Evolutionary conservation across 2,888 invertebrate species (phyloP).

Genomic region (Merodon equestris): DNA sequence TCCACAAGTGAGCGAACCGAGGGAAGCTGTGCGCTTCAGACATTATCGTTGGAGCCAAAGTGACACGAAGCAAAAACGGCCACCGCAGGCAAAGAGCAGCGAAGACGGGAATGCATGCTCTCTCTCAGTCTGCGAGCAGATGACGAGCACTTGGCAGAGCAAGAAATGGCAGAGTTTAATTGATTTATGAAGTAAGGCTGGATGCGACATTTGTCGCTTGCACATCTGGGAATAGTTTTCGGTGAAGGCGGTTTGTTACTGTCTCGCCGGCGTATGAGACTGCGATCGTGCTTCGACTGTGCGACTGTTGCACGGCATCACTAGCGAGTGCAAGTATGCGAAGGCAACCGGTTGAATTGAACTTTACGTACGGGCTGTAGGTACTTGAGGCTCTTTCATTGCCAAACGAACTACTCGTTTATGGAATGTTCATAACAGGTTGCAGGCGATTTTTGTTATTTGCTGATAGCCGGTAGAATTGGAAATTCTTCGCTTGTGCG

Average conservation of each 20-base stretch:
- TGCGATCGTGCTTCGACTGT: slow-evolving; percentile 1
- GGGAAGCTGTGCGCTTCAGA: slow-evolving; percentile 34
- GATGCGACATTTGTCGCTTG: slow-evolving; percentile 67
- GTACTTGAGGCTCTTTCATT: slow-evolving; percentile 45
- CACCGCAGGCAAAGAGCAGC: no score
- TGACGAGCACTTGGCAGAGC: slow-evolving; percentile 60
- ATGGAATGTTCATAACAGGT: slow-evolving; percentile 69
- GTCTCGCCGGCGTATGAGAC: background rate
- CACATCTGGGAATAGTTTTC: slow-evolving; percentile 58
- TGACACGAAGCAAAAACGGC: no score
- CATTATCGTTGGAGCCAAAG: no score
- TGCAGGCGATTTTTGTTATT: slow-evolving; percentile 47
- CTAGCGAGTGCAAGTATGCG: background rate
- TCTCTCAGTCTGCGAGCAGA: slow-evolving; percentile 36
- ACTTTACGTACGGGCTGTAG: slow-evolving; percentile 54
- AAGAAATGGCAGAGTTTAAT: slow-evolving; percentile 68
- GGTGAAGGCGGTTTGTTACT: slow-evolving; percentile 31
- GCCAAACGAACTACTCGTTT: slow-evolving; percentile 60
- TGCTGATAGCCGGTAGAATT: slow-evolving; percentile 8
- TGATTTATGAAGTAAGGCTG: slow-evolving; percentile 67
- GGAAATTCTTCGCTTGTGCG: slow-evolving; percentile 37
- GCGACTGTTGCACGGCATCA: slow-evolving; percentile 11
- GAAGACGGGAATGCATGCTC: no score
- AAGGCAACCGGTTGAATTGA: slow-evolving; percentile 59
- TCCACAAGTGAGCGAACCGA: slow-evolving; percentile 8